A percentile compares a stretch with the other conserved stretches of the same genome.
phyloP scores from a whole-genome alignment of 2,113 vertebrate species.

The Synodontis membranacea region DNA sequence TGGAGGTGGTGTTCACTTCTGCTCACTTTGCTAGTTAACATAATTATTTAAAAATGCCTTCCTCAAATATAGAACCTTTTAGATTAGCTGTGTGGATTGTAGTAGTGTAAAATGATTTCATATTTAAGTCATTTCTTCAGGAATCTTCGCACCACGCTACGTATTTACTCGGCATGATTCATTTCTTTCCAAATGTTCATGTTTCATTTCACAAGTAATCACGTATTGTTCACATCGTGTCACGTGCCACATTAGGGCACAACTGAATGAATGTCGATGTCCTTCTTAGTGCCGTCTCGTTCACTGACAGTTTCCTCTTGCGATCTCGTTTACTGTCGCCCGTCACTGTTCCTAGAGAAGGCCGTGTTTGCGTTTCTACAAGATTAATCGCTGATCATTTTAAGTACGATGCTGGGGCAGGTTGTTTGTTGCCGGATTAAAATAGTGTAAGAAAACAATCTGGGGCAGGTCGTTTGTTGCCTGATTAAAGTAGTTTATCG shows the following conservation, averaged over 20 bases:
- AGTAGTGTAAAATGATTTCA: neutral
- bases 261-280: neutral
- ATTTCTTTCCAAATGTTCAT: neutral
- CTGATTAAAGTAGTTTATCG: neutral
- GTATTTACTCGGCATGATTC: neutral
- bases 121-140: neutral
- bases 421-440: neutral
- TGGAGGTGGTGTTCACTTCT: neutral
- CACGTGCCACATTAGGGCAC: neutral
- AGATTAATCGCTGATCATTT: neutral
- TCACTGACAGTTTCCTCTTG: neutral
- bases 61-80: no score
- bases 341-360: neutral
- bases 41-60: neutral
- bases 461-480: neutral
- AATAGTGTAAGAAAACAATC: conserved; percentile 2
- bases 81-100: neutral
- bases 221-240: neutral
- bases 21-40: neutral
- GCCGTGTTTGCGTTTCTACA: neutral
- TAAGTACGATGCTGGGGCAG: neutral
- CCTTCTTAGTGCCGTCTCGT: neutral
- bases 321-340: neutral
- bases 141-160: neutral
- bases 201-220: neutral